Conservation (phyloP, 2,113 vertebrate species). For the Dicaeum eximium region DNA sequence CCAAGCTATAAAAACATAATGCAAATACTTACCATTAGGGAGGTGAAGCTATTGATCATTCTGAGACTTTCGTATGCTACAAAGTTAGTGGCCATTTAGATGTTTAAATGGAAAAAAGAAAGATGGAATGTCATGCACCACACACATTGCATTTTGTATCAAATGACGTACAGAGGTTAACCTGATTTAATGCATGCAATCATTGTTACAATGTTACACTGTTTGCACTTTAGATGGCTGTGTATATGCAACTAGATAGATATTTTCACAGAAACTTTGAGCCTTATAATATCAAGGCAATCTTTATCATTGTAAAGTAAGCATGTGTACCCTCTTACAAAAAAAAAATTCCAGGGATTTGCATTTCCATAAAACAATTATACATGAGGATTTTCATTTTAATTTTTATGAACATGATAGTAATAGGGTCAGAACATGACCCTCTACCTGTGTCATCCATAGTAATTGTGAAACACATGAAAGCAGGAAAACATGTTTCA, state of each 20-base stretch:
- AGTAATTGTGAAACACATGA: not conserved
- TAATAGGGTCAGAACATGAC: not conserved
- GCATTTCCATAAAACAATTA: not conserved
- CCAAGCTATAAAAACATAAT: not conserved
- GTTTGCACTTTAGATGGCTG: not conserved
- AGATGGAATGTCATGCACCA: not conserved
- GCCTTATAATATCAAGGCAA: not conserved
- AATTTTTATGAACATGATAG: not conserved
- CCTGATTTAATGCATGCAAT: not conserved
- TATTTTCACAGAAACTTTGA: not conserved
- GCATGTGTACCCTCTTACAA: not conserved
- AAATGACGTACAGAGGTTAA: not conserved
- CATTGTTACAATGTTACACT: not conserved
- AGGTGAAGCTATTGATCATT: not conserved
- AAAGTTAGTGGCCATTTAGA: not conserved
- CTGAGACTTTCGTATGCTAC: not conserved
- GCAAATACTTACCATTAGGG: not conserved
- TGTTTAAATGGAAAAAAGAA: not conserved
- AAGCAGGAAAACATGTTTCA: not conserved
- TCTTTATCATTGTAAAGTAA: not conserved
- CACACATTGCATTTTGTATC: not conserved
- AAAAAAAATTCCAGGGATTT: not conserved
- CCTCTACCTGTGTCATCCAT: not conserved
- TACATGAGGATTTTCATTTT: not conserved
- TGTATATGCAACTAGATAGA: not conserved